phyloP scores from a whole-genome alignment of 2,888 invertebrate species.

The Eilema sororculum region DNA sequence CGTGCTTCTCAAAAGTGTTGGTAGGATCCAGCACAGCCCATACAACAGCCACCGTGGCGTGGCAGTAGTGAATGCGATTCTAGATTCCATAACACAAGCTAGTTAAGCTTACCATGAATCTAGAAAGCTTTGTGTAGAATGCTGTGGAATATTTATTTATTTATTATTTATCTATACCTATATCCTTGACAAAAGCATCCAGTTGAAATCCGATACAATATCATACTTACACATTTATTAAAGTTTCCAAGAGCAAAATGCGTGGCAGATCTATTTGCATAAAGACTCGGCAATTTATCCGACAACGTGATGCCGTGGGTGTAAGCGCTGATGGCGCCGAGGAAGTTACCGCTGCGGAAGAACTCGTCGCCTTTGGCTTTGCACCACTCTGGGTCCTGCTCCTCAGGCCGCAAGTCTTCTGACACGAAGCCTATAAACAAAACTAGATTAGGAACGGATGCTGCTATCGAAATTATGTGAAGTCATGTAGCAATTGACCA shows the following conservation, averaged over 20 bases:
- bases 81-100: no score
- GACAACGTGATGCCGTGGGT: slow-evolving; percentile 92
- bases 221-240: slow-evolving; percentile 87
- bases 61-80: no score
- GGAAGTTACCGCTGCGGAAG: slow-evolving; percentile 90
- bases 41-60: no score
- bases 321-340: slow-evolving; percentile 94
- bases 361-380: slow-evolving; percentile 94
- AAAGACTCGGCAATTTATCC: slow-evolving; percentile 91
- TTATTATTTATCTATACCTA: no score
- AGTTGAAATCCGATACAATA: no score
- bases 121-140: no score
- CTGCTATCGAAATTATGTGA: not conserved
- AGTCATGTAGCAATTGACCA: not conserved
- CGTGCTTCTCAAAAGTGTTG: no score
- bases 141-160: no score
- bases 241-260: slow-evolving; percentile 92
- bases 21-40: no score
- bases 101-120: no score
- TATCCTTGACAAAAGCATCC: no score
- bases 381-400: slow-evolving; percentile 93
- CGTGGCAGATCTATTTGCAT: slow-evolving; percentile 92
- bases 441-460: not conserved
- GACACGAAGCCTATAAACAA: slow-evolving; percentile 88
- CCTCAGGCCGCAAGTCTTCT: slow-evolving; percentile 92